These are phyloP conservation scores for Dicranocentrus wangi DNA, from an alignment of 2,888 invertebrate species.

Conservation along the genomic window DNA sequence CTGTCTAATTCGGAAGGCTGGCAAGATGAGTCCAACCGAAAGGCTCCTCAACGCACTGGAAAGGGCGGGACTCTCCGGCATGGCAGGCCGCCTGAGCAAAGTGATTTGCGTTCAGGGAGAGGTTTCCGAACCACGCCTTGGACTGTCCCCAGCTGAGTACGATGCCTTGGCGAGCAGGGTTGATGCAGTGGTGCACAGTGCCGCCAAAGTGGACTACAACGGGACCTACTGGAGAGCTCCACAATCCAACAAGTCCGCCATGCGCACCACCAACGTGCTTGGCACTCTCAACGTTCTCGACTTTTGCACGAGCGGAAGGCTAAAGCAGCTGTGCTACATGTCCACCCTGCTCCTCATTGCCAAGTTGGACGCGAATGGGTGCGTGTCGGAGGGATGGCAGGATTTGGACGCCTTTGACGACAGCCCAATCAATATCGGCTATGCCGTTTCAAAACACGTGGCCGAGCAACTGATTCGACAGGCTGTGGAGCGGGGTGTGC, in stretches of 20 bases:
- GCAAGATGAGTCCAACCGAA: slow-evolving; percentile 6
- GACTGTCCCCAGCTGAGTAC: slow-evolving; percentile 14
- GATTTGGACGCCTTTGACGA: slow-evolving; percentile 2
- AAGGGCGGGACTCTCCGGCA: background rate
- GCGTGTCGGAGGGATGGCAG: slow-evolving; percentile 40
- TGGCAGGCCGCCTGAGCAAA: slow-evolving; percentile 26
- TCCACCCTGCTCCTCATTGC: background rate
- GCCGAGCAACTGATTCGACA: slow-evolving; percentile 30
- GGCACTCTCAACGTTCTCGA: background rate
- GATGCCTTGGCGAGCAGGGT: background rate
- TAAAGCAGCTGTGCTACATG: background rate
- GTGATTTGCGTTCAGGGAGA: slow-evolving; percentile 36
- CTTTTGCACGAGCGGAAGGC: too few species aligned
- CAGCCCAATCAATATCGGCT: background rate
- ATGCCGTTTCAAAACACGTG: slow-evolving; percentile 34
- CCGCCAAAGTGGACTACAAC: slow-evolving; percentile 23
- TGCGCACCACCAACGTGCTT: slow-evolving; percentile 7
- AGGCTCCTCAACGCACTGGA: slow-evolving; percentile 8
- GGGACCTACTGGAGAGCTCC: slow-evolving; percentile 30
- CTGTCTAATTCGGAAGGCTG: slow-evolving; percentile 33
- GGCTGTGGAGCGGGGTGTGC: slow-evolving; percentile 30
- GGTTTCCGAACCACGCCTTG: slow-evolving; percentile 7
- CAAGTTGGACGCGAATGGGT: too few species aligned
- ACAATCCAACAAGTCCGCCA: background rate
- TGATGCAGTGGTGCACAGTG: slow-evolving; percentile 35